Conservation (phyloP, 2,797 vertebrate species). For the Pachyuromys duprasi region DNA sequence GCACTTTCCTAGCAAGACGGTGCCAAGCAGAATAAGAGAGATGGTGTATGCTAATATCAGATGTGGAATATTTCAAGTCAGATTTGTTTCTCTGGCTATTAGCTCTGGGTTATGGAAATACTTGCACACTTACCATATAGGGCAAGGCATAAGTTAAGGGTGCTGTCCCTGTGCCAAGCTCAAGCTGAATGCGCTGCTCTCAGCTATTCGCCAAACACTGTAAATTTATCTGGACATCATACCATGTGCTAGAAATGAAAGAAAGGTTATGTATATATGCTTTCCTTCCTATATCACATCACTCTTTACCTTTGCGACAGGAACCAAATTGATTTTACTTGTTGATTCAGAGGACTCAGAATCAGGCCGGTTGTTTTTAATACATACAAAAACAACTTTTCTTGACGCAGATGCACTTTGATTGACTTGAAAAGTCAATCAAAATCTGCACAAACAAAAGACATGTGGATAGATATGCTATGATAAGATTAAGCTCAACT, state of each 20-base stretch:
- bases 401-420: slow-evolving; percentile 53
- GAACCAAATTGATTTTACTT: slow-evolving; percentile 44
- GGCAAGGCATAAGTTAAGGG: slow-evolving; percentile 13
- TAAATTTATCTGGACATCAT: slow-evolving; percentile 30
- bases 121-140: background rate
- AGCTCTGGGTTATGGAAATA: slow-evolving; percentile 24
- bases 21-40: background rate
- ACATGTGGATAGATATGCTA: slow-evolving; percentile 59
- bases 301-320: slow-evolving; percentile 11
- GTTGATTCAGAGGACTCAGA: slow-evolving; percentile 54
- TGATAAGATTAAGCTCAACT: slow-evolving; percentile 70
- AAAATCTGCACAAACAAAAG: slow-evolving; percentile 73
- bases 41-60: background rate
- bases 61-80: background rate
- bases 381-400: slow-evolving; percentile 68
- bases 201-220: slow-evolving; percentile 24
- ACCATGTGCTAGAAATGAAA: slow-evolving; percentile 16
- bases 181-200: background rate
- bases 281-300: background rate
- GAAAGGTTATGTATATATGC: background rate
- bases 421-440: slow-evolving; percentile 67
- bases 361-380: slow-evolving; percentile 41
- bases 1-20: slow-evolving; percentile 2
- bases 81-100: background rate
- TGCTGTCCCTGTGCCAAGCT: background rate